phyloP scores from a whole-genome alignment of 2,888 invertebrate genomes.

The Pollenia amentaria region DNA sequence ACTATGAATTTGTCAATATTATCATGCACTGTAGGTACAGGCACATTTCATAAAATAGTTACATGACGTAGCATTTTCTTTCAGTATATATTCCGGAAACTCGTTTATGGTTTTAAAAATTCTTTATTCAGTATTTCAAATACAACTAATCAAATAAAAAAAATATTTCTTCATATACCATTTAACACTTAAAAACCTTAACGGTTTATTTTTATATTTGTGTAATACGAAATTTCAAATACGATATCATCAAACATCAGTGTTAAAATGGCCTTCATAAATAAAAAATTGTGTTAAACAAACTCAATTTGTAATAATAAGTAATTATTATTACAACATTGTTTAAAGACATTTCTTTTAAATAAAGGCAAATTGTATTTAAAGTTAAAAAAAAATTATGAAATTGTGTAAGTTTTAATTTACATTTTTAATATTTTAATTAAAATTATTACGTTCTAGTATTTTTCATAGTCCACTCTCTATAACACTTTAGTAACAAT shows the following conservation, averaged over 20 bases:
- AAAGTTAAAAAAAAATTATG: too few relatives aligned
- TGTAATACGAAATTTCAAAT: background rate
- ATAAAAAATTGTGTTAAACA: constrained; percentile 9
- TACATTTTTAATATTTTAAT: background rate
- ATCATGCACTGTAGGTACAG: too few relatives aligned
- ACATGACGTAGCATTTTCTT: too few relatives aligned
- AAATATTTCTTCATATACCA: background rate
- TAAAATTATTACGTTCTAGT: background rate
- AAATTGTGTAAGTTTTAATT: too few relatives aligned
- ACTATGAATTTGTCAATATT: too few relatives aligned
- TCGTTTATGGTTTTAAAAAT: background rate
- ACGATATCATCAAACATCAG: background rate
- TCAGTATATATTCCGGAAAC: too few relatives aligned
- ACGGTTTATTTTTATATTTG: background rate
- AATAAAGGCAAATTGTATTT: too few relatives aligned
- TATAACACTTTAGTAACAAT: constrained; percentile 9
- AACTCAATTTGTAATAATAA: background rate
- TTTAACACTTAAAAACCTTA: constrained; percentile 26
- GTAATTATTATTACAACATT: background rate
- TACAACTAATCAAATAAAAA: background rate
- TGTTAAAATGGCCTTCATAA: background rate
- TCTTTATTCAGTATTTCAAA: background rate
- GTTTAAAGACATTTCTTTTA: background rate
- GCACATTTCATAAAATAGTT: too few relatives aligned
- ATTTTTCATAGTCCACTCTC: background rate